These are phyloP conservation scores for Probaryconus sp. DNA, from an alignment of 1,140 invertebrate genomes.

Conservation along the genomic window DNA sequence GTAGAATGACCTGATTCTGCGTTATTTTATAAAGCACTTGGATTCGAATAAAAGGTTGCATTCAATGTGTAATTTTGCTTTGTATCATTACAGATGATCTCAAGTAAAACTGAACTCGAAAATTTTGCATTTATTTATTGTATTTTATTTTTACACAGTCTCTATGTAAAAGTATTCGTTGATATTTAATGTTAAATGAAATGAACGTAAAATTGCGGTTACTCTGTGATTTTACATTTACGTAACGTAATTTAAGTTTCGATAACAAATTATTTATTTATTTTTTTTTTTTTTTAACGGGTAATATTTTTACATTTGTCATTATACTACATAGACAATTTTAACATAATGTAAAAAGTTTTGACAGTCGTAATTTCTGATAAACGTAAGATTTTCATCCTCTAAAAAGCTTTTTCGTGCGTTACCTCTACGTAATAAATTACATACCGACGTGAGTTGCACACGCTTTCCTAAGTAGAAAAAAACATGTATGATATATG, in stretches of 20 bases:
- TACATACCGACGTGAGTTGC: slow-evolving; percentile 58
- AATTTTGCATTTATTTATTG: no score
- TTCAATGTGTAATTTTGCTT: no score
- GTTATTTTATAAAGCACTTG: no score
- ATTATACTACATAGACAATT: slow-evolving; percentile 16
- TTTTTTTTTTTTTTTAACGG: slow-evolving; percentile 10
- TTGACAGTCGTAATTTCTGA: slow-evolving; percentile 44
- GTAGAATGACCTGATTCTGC: no score
- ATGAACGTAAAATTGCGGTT: no score
- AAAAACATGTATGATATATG: slow-evolving; percentile 59
- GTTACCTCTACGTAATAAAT: slow-evolving; percentile 62
- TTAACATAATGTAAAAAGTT: slow-evolving; percentile 41
- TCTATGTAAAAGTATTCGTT: no score
- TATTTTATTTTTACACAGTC: no score
- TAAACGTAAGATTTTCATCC: slow-evolving; percentile 53
- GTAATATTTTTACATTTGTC: slow-evolving; percentile 28
- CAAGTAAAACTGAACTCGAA: no score
- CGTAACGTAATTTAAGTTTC: slow-evolving; percentile 28
- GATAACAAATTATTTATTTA: slow-evolving; percentile 18
- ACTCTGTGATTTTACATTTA: no score
- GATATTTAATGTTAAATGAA: no score
- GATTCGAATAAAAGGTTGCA: no score
- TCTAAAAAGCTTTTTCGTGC: slow-evolving; percentile 52
- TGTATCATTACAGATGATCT: no score
- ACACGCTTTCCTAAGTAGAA: slow-evolving; percentile 61